Percentiles rank a stretch among this genome's conserved stretches.
Conservation (phyloP, 2,888 invertebrate species). For the Acronicta psi region DNA sequence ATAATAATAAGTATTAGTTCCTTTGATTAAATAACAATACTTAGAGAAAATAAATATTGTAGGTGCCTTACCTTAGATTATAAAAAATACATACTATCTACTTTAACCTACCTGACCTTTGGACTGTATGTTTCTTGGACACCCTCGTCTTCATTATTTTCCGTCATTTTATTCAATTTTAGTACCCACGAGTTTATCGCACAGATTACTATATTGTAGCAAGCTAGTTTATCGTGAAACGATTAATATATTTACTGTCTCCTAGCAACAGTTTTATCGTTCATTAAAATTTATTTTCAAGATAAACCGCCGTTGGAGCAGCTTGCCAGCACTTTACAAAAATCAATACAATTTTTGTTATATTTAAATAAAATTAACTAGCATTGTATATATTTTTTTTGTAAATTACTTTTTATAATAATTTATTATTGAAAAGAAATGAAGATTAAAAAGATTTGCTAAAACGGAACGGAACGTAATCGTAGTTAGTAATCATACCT, state of each 20-base stretch:
- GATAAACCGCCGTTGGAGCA: not conserved
- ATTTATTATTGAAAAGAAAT: not conserved
- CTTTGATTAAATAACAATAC: no score
- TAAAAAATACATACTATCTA: no score
- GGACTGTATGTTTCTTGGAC: slow-evolving; percentile 3
- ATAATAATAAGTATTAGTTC: no score
- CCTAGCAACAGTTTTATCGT: slow-evolving; percentile 25
- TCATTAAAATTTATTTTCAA: not conserved
- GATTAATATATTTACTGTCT: slow-evolving; percentile 20
- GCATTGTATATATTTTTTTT: not conserved
- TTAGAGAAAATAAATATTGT: no score
- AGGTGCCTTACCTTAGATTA: no score
- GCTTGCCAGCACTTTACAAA: no score
- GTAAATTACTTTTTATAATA: not conserved
- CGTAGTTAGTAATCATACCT: slow-evolving; percentile 49
- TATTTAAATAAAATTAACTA: not conserved
- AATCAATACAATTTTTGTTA: not conserved
- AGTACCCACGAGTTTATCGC: no score
- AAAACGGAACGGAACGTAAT: slow-evolving; percentile 46
- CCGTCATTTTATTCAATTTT: not conserved
- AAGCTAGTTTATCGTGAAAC: no score
- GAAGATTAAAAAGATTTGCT: not conserved
- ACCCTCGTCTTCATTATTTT: not conserved
- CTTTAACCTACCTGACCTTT: slow-evolving; percentile 6
- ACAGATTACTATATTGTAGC: no score